These are phyloP conservation scores for Bimastos eiseni DNA, from an alignment of 2,888 invertebrate species.

Conservation along the genomic window DNA sequence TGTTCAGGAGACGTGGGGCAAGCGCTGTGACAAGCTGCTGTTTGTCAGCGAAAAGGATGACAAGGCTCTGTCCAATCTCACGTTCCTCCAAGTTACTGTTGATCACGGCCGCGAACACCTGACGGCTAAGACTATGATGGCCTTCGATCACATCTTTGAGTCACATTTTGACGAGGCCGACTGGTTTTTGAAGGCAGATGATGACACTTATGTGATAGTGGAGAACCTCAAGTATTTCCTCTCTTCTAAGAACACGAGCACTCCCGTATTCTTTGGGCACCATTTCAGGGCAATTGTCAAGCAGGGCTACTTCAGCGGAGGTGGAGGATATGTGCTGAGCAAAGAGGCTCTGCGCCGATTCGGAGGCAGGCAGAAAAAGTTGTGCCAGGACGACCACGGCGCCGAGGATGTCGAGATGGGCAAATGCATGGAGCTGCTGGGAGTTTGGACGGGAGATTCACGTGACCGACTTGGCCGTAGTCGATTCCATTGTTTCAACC, in stretches of 20 bases:
- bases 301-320: constrained; percentile 34
- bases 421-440: constrained; percentile 54
- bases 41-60: constrained; percentile 74
- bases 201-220: constrained; percentile 93
- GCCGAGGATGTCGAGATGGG: constrained; percentile 58
- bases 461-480: constrained; percentile 52
- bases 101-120: constrained; percentile 69
- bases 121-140: constrained; percentile 95
- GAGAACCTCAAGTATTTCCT: constrained; percentile 93
- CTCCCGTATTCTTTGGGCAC: constrained; percentile 77
- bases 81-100: neutral
- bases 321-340: constrained; percentile 40
- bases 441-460: constrained; percentile 52
- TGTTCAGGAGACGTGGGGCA: constrained; percentile 93
- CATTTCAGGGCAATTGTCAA: constrained; percentile 32
- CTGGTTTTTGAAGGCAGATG: constrained; percentile 97
- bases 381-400: constrained; percentile 39
- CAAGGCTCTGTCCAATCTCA: constrained; percentile 70
- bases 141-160: constrained; percentile 83
- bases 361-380: neutral
- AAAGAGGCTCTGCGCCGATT: constrained; percentile 38
- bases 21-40: constrained; percentile 69
- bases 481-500: constrained; percentile 57
- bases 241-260: constrained; percentile 73
- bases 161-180: constrained; percentile 81